Evolutionary conservation across 2,113 vertebrate genomes (phyloP), one percentile per base, ranked within the genome.

Genomic region (Alosa alosa): DNA sequence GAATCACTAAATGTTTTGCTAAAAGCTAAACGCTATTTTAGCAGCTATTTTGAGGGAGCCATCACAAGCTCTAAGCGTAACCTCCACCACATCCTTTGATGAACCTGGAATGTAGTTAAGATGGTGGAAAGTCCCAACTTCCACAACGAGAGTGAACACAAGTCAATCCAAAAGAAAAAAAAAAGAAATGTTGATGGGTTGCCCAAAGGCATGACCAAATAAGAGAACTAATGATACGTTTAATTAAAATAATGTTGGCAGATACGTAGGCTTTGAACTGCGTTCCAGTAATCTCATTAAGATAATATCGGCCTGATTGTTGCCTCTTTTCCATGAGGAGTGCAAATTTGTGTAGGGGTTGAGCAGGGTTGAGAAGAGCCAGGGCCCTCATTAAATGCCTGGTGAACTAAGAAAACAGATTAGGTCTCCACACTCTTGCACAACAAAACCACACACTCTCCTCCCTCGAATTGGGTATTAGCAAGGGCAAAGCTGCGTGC

Each of bases 211-310:
- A 55, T 13, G 81, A 89, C 87, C 85, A 88, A 31, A 39, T 52
- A 82, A 91, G 90, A 90, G 89, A 93, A 86, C 86, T 89, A 88
- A 88, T 91, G 88, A 92, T 92, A 90, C 25, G 89, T 86, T 88
- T 93, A 75, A 88, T 92, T 89, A 91, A 93, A 93, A 92, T 55
- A 86, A 86, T 89, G 89, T 89, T 91, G 92, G 93, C 92, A 93
- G 92, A 94, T 92, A 90, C 89, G 87, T 87, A 39, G 88, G 89
- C 78, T 87, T 87, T 88, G 82, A 90, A 89, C 72, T 83, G 75
- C 85, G 84, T 64, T 84, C 91, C 92, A 90, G 89, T 92, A 91
- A 94, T 94, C 92, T 93, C 93, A 94, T 95, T 94, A 94, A 93
- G 94, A 94, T 93, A 90, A 93, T 92, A 93, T 93, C 90, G 81